Conservation (phyloP, 2,888 invertebrate species). For the Hoplodrina ambigua region DNA sequence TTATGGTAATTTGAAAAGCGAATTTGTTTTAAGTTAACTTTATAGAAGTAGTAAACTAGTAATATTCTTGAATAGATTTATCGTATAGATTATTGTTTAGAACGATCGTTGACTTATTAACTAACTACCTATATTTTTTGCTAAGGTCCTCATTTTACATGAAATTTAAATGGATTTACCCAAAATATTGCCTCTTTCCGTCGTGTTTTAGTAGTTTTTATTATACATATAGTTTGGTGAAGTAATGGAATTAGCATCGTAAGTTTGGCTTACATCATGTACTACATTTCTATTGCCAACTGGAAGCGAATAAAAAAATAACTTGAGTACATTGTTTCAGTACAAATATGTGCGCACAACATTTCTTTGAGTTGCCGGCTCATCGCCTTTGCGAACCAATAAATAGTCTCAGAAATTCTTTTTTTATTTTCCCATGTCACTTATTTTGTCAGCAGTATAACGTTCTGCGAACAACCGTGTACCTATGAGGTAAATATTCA, state of each 20-base stretch:
- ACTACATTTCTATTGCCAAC: constrained; percentile 11
- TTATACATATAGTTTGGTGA: neutral
- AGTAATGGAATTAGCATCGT: constrained; percentile 3
- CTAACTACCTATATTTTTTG: constrained; percentile 5
- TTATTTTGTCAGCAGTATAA: constrained; percentile 44
- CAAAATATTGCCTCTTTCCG: neutral
- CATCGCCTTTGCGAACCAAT: constrained; percentile 25
- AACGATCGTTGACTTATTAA: constrained; percentile 1
- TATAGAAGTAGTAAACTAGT: constrained; percentile 38
- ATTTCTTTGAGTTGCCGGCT: constrained; percentile 27
- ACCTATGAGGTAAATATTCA: constrained; percentile 38
- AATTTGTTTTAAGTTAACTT: constrained; percentile 52
- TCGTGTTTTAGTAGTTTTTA: neutral
- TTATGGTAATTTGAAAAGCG: constrained; percentile 43
- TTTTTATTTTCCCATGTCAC: constrained; percentile 27
- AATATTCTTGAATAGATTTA: constrained; percentile 41
- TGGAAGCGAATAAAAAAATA: constrained; percentile 35
- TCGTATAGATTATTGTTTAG: constrained; percentile 32
- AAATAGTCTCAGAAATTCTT: constrained; percentile 22
- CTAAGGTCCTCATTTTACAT: constrained; percentile 25
- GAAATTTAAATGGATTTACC: constrained; percentile 1
- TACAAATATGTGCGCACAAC: constrained; percentile 29
- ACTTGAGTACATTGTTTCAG: constrained; percentile 14
- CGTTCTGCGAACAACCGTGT: constrained; percentile 34
- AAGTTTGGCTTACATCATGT: constrained; percentile 10